Evolutionary conservation across 2,888 invertebrate genomes (phyloP).

Genomic region (Philhelius pedissequus): DNA sequence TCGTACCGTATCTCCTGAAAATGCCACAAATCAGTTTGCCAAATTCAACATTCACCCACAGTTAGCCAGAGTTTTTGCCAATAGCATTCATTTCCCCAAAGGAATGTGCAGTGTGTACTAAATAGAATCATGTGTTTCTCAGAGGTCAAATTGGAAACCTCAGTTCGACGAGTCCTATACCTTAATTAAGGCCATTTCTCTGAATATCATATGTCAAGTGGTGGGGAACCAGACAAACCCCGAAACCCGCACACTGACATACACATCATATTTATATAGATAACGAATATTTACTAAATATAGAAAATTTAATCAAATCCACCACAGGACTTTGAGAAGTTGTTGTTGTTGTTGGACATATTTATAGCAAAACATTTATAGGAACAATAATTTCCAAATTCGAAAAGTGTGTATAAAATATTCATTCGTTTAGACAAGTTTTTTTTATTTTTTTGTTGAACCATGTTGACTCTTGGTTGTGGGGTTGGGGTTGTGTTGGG

Average conservation of each 20-base stretch:
- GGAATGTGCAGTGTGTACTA: background rate
- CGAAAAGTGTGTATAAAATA: conserved; percentile 60
- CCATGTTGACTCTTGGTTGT: background rate
- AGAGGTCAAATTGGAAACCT: conserved; percentile 27
- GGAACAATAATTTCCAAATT: conserved; percentile 54
- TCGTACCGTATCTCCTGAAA: background rate
- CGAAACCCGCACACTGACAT: background rate
- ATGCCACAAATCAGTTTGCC: conserved; percentile 25
- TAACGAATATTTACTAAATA: background rate
- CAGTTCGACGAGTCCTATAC: conserved; percentile 27
- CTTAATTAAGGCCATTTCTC: conserved; percentile 41
- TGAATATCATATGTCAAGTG: conserved; percentile 28
- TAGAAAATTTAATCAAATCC: conserved; percentile 60
- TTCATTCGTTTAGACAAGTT: conserved; percentile 42
- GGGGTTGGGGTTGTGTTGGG: background rate
- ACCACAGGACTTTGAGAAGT: conserved; percentile 37
- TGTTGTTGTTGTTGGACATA: conserved; percentile 14
- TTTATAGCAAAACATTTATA: conserved; percentile 30
- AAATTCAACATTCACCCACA: background rate
- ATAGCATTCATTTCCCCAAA: background rate
- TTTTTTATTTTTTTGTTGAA: background rate
- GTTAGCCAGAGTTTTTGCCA: background rate
- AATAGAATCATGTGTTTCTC: background rate
- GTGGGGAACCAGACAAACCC: background rate
- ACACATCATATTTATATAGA: background rate